Base-by-base conservation (phyloP, 2,113 vertebrate species). In the Melanocharis versteri region DNA sequence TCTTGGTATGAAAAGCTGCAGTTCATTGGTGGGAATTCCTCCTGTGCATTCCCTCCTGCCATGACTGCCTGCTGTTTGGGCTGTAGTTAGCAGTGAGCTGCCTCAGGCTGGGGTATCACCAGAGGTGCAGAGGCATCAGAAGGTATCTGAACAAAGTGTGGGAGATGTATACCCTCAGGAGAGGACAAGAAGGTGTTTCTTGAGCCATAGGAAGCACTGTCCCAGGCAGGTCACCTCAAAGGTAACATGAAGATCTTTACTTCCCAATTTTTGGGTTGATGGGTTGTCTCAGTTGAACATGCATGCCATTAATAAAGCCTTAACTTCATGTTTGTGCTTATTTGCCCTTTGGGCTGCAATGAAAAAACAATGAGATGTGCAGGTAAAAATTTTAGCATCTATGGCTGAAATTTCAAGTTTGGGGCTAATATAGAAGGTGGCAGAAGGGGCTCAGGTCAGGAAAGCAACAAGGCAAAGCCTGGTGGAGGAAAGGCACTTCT, bases 81-180 rank as follows among this genome's bases (percentile, higher is more conserved):
- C 50, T 70, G 64, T 11, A n/a, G 31, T 28, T 7, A 9, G 13
- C 12, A 26, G 56, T 1, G 28, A 70, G 42, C 50, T 73, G 64
- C 56, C 31, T 35, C 39, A 15, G 15, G 47, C 0, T 30, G 70
- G 7, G 26, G 12, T 13, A 27, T 79, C 5, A 2, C 7, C 24
- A 15, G 37, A 60, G 61, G 51, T 75, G 33, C 23, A 54, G 61
- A 50, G 33, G 31, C 48, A 33, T 8, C 7, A 42, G 39, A 17
- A 45, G 7, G 1, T 2, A 8, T 57, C 40, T 60, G 44, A 51
- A 10, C 8, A 24, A 56, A 73, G 3, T 0, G 0, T 16, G 31
- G 61, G 48, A 61, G 35, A 22, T 2, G 1, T 1, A 1, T 13
- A 15, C 0, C 4, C 27, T 35, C 21, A 30, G 60, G 0, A 39